These are phyloP conservation scores for Cataglyphis altisquamis DNA, from an alignment of 2,888 invertebrate species.

Conservation along the genomic window DNA sequence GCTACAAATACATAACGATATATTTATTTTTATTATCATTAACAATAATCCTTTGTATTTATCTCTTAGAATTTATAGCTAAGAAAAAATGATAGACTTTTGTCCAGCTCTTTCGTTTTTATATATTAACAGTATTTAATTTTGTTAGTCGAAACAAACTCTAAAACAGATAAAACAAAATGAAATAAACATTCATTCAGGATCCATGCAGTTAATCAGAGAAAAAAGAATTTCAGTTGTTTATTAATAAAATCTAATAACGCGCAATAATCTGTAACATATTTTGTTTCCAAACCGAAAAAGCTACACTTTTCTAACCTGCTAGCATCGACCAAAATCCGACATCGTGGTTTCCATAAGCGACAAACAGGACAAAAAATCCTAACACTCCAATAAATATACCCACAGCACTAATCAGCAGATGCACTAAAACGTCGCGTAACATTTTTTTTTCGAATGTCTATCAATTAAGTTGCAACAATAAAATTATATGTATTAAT, in stretches of 20 bases:
- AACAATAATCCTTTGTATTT: not conserved
- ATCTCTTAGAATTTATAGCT: not conserved
- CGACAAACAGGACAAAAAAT: slow-evolving; percentile 72
- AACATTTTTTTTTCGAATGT: slow-evolving; percentile 65
- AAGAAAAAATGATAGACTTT: not conserved
- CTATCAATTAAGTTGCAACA: not conserved
- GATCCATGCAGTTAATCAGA: not conserved
- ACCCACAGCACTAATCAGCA: slow-evolving; percentile 71
- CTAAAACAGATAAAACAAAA: not conserved
- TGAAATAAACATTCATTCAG: not conserved
- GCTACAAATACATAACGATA: no score
- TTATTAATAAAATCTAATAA: not conserved
- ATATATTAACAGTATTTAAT: not conserved
- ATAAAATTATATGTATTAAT: not conserved
- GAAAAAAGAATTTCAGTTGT: not conserved
- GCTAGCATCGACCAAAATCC: slow-evolving; percentile 78
- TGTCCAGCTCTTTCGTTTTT: not conserved
- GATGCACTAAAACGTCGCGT: slow-evolving; percentile 60
- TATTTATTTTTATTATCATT: not conserved
- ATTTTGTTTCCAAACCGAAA: not conserved
- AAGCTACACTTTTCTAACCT: slow-evolving; percentile 69
- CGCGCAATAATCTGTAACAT: not conserved
- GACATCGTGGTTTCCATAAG: slow-evolving; percentile 71
- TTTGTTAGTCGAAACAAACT: not conserved
- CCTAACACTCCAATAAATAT: slow-evolving; percentile 68